phyloP scores from a whole-genome alignment of 1,140 invertebrate genomes.

The Zaprionus africanus region DNA sequence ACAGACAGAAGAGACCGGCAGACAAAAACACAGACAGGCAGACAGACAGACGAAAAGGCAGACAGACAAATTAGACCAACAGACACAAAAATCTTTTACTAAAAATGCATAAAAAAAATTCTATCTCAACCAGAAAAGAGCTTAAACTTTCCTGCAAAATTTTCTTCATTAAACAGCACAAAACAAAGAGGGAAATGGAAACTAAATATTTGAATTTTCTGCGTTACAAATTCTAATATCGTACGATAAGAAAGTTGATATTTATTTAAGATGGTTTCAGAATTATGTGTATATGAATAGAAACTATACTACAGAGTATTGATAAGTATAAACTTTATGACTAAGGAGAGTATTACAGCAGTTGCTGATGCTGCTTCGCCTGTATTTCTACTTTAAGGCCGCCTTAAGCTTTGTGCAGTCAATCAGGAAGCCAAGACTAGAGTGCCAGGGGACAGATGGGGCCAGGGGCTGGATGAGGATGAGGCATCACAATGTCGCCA shows the following conservation, averaged over 20 bases:
- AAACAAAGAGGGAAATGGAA: conserved; percentile 14
- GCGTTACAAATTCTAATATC: neutral
- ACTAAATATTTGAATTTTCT: neutral
- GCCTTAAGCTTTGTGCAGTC: conserved; percentile 29
- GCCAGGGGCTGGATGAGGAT: neutral
- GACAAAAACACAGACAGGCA: too few species aligned
- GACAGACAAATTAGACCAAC: too few species aligned
- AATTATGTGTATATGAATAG: too few species aligned
- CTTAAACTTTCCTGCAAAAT: neutral
- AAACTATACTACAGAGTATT: too few species aligned
- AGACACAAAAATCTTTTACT: too few species aligned
- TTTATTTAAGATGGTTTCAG: too few species aligned
- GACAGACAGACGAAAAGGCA: too few species aligned
- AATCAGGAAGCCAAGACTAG: conserved; percentile 4
- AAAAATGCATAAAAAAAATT: neutral
- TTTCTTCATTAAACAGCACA: neutral
- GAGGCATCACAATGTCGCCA: conserved; percentile 36
- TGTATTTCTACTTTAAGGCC: conserved; percentile 29
- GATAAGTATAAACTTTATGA: too few species aligned
- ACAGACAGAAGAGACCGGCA: too few species aligned
- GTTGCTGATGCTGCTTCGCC: too few species aligned
- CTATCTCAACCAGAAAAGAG: neutral
- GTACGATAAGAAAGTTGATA: neutral
- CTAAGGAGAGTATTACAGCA: too few species aligned
- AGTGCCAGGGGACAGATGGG: neutral